Percentiles rank a stretch among this genome's conserved stretches.
Conservation (phyloP, 2,113 vertebrate species). For the Brachyhypopomus gauderio region DNA sequence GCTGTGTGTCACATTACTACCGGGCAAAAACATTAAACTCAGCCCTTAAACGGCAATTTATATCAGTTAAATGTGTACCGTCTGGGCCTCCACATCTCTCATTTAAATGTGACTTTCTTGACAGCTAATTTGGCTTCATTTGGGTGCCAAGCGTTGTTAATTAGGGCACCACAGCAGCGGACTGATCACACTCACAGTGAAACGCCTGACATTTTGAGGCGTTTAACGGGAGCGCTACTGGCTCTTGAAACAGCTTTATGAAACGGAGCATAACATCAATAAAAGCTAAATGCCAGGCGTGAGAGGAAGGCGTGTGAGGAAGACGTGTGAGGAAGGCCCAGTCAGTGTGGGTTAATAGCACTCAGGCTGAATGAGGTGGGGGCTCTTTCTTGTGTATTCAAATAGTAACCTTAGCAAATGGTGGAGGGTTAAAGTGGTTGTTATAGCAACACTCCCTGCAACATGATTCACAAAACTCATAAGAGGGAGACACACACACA, state of each 20-base stretch:
- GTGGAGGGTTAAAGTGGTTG: not conserved
- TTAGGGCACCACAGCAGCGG: conserved; percentile 94
- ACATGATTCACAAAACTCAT: not conserved
- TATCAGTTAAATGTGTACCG: conserved; percentile 99
- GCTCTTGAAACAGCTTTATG: conserved; percentile 66
- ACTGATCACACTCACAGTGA: conserved; percentile 41
- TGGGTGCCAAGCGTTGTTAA: conserved; percentile 92
- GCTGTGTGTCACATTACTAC: conserved; percentile 98
- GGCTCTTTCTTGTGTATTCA: not conserved
- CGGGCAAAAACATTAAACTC: conserved; percentile 98
- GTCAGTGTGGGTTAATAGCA: conserved; percentile 30
- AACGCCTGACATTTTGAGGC: conserved; percentile 72
- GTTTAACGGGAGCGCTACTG: conserved; percentile 63
- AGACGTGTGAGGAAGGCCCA: conserved; percentile 33
- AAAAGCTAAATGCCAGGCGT: conserved; percentile 16
- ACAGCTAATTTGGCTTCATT: conserved; percentile 99
- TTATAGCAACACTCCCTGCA: not conserved
- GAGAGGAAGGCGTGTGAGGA: conserved; percentile 23
- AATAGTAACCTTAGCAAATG: conserved; percentile 1
- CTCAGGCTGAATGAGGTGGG: not conserved
- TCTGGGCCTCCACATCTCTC: conserved; percentile 88
- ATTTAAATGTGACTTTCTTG: conserved; percentile 98
- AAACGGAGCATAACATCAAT: conserved; percentile 51
- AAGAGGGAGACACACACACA: not conserved
- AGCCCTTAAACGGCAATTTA: conserved; percentile 99